Evolutionary conservation across 2,888 invertebrate species (phyloP).

Genomic region (Lasioglossum zephyrum): DNA sequence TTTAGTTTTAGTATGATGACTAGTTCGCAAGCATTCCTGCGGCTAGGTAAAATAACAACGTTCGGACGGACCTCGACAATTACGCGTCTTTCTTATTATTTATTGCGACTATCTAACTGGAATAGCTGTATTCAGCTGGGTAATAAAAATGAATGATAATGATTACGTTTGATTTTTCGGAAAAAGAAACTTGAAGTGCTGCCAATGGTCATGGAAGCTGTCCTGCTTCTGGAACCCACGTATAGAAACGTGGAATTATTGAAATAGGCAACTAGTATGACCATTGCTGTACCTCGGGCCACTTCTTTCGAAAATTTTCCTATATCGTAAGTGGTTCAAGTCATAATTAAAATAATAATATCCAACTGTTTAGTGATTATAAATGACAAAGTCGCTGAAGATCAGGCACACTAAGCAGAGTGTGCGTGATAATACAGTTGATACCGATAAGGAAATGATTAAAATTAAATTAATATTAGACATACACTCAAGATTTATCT

Average conservation of each 20-base stretch:
- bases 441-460: background rate
- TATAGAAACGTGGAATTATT: background rate
- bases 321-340: background rate
- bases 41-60: slow-evolving; percentile 3
- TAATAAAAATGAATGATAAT: background rate
- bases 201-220: background rate
- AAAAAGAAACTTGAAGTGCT: background rate
- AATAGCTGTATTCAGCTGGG: background rate
- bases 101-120: background rate
- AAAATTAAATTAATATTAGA: background rate
- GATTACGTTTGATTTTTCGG: background rate
- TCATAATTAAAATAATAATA: background rate
- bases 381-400: background rate
- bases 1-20: slow-evolving; percentile 26
- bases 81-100: slow-evolving; percentile 5
- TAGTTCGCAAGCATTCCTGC: background rate
- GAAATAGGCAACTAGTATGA: background rate
- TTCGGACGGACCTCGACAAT: background rate
- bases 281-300: background rate
- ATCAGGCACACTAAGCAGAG: background rate
- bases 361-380: background rate
- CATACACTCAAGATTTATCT: background rate
- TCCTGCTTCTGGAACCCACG: background rate
- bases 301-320: background rate
- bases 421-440: background rate